phyloP scores from a whole-genome alignment of 2,888 invertebrate species.

The Taphrorychus bicolor region DNA sequence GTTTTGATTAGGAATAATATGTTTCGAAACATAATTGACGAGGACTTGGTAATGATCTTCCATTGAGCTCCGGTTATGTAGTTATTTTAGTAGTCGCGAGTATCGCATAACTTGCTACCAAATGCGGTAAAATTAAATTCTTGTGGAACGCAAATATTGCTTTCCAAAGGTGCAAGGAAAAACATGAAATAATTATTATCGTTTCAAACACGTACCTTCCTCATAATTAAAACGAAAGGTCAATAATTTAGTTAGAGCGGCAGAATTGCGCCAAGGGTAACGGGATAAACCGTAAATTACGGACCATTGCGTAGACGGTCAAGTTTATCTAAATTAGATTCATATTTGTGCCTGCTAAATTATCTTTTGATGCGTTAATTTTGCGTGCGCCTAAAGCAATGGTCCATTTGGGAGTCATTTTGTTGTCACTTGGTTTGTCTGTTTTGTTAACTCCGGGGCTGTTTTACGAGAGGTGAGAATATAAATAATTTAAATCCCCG shows the following conservation, averaged over 20 bases:
- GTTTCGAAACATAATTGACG: neutral
- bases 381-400: conserved; percentile 7
- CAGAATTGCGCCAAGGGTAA: too few relatives aligned
- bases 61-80: neutral
- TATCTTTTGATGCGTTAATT: conserved; percentile 11
- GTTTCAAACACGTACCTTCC: neutral
- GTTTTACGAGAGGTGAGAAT: neutral
- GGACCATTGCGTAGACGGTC: neutral
- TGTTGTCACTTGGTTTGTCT: conserved; percentile 1
- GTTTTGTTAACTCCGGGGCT: neutral
- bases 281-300: conserved; percentile 9
- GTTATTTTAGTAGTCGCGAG: neutral
- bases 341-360: conserved; percentile 5
- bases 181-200: too few relatives aligned
- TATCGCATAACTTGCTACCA: too few relatives aligned
- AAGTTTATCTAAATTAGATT: conserved; percentile 7
- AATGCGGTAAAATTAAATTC: neutral
- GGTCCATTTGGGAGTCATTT: conserved; percentile 8
- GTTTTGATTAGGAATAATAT: neutral
- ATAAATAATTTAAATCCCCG: neutral
- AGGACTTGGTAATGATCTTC: neutral
- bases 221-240: neutral
- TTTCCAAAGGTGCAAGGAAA: too few relatives aligned
- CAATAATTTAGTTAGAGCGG: neutral
- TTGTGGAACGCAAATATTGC: neutral